Conservation (phyloP, 2,888 invertebrate species). For the Erannis defoliaria region DNA sequence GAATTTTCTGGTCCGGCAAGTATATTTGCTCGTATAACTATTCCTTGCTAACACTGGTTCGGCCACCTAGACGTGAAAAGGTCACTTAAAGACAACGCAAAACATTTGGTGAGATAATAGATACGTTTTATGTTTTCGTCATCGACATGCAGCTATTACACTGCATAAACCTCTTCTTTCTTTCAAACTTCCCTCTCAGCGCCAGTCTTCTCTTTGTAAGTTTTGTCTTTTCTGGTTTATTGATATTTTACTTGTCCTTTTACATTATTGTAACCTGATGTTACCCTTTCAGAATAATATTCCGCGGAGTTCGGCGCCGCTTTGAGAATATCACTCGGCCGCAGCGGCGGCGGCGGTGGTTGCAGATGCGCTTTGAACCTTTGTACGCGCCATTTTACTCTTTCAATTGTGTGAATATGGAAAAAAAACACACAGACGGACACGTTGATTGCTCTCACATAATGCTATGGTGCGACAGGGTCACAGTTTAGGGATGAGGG, state of each 20-base stretch:
- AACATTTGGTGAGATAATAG: no score
- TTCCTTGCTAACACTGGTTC: no score
- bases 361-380: conserved; percentile 14
- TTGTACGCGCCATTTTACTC: conserved; percentile 1
- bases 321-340: conserved; percentile 22
- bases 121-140: no score
- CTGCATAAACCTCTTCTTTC: no score
- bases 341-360: background rate
- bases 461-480: background rate
- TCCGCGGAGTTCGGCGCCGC: conserved; percentile 16
- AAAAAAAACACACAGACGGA: background rate
- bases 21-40: no score
- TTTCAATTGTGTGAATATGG: conserved; percentile 4
- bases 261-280: background rate
- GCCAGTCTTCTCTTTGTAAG: no score
- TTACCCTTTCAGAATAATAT: conserved; percentile 1
- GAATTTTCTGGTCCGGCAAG: no score
- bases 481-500: no score
- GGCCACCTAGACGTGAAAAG: no score
- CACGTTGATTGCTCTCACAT: background rate
- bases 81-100: no score
- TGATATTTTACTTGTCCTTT: background rate
- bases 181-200: no score
- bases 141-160: no score
- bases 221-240: background rate